phyloP scores from a whole-genome alignment of 2,888 invertebrate genomes.

The Zhengitettix transpicula region DNA sequence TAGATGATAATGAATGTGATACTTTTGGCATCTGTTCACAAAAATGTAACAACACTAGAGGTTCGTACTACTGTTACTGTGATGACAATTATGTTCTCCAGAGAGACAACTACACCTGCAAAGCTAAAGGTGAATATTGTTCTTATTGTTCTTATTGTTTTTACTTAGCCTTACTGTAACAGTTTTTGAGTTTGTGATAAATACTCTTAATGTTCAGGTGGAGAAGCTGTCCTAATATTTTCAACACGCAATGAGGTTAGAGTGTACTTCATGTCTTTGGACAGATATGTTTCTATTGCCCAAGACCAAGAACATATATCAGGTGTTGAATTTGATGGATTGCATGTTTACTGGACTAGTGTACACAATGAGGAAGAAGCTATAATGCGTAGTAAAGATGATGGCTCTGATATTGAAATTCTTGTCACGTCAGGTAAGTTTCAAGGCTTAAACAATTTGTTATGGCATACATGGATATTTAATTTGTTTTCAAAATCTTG shows the following conservation, averaged over 20 bases:
- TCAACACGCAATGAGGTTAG: constrained; percentile 40
- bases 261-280: constrained; percentile 40
- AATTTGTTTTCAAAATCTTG: constrained; percentile 9
- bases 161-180: background rate
- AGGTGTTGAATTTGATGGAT: constrained; percentile 54
- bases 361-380: constrained; percentile 50
- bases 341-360: constrained; percentile 62
- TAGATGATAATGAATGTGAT: constrained; percentile 48
- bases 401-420: constrained; percentile 42
- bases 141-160: background rate
- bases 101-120: constrained; percentile 35
- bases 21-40: constrained; percentile 51
- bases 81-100: constrained; percentile 36
- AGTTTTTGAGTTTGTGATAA: background rate
- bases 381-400: constrained; percentile 44
- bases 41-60: constrained; percentile 38
- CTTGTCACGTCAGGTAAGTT: constrained; percentile 25
- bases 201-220: constrained; percentile 26
- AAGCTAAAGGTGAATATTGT: constrained; percentile 23
- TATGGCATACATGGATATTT: background rate
- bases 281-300: constrained; percentile 24
- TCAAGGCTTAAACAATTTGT: background rate
- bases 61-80: constrained; percentile 46
- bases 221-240: constrained; percentile 51
- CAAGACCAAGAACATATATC: constrained; percentile 20